phyloP scores from a whole-genome alignment of 2,797 vertebrate species.

The Leptatherina wallacei region DNA sequence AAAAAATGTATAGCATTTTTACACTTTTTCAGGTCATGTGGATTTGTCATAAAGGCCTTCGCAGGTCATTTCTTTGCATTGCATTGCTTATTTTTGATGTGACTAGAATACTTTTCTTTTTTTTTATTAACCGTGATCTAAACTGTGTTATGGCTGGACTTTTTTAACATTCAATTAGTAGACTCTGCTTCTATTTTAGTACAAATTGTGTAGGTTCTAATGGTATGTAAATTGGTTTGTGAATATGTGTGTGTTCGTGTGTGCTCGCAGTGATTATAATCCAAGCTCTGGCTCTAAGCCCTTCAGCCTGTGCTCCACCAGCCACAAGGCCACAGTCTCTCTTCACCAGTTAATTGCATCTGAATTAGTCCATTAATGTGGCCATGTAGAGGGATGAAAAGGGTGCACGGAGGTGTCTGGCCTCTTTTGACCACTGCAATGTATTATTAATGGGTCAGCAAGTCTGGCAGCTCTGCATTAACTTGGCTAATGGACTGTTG shows the following conservation, averaged over 20 bases:
- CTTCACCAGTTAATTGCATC: constrained; percentile 83
- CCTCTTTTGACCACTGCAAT: constrained; percentile 81
- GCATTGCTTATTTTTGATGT: neutral
- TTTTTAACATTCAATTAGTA: constrained; percentile 16
- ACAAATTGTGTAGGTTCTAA: constrained; percentile 36
- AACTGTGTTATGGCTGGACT: constrained; percentile 2
- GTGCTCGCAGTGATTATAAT: constrained; percentile 63
- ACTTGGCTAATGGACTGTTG: constrained; percentile 84
- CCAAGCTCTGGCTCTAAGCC: constrained; percentile 68
- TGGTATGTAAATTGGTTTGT: constrained; percentile 60
- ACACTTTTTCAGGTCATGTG: constrained; percentile 21
- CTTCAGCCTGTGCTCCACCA: constrained; percentile 73
- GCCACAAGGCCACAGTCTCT: constrained; percentile 79
- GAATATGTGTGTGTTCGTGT: constrained; percentile 43
- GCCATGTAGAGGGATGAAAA: constrained; percentile 77
- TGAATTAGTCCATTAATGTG: constrained; percentile 85
- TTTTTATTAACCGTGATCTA: neutral
- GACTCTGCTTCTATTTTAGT: constrained; percentile 27
- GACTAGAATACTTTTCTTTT: neutral
- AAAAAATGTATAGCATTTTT: constrained; percentile 38
- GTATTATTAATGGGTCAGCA: constrained; percentile 86
- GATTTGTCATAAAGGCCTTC: constrained; percentile 20
- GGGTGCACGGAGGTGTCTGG: constrained; percentile 78
- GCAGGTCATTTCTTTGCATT: constrained; percentile 3
- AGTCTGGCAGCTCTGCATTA: constrained; percentile 81